phyloP scores from a whole-genome alignment of 2,797 vertebrate species.

The Rachycentron canadum region DNA sequence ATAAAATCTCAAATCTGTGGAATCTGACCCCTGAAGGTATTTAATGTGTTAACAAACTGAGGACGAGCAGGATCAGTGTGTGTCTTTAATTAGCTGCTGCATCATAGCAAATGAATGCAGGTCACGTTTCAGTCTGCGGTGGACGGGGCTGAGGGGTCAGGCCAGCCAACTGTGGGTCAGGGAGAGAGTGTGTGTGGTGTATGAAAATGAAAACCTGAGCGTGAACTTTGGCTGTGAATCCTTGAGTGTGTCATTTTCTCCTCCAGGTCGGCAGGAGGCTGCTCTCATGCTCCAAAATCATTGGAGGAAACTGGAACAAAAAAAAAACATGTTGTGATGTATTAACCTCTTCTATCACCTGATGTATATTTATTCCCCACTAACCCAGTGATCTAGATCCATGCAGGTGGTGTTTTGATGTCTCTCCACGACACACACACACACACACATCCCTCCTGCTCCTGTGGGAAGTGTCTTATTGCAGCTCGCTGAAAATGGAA shows the following conservation, averaged over 20 bases:
- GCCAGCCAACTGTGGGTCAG: conserved; percentile 11
- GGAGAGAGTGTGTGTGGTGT: not conserved
- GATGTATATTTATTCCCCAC: conserved; percentile 47
- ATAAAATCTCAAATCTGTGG: conserved; percentile 5
- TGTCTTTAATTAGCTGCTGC: conserved; percentile 43
- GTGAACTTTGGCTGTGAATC: not conserved
- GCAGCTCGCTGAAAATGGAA: conserved; percentile 46
- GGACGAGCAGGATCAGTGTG: not conserved
- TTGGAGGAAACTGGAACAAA: not conserved
- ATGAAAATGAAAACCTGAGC: not conserved
- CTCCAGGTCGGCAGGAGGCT: not conserved
- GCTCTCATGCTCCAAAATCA: not conserved
- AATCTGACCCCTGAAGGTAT: not conserved
- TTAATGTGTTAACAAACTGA: not conserved
- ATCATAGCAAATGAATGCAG: conserved; percentile 44
- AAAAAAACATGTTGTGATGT: not conserved
- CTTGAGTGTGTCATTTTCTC: not conserved
- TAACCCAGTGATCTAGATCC: conserved; percentile 65
- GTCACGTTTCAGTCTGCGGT: conserved; percentile 45
- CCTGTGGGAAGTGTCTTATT: conserved; percentile 54
- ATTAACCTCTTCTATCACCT: conserved; percentile 14
- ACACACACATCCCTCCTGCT: conserved; percentile 13
- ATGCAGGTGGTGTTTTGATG: conserved; percentile 56
- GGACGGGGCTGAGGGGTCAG: not conserved
- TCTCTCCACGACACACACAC: conserved; percentile 16